Percentiles rank a stretch among this genome's conserved stretches.
These are phyloP conservation scores for Cosmia trapezina DNA, from an alignment of 2,888 invertebrate genomes.

Conservation along the genomic window DNA sequence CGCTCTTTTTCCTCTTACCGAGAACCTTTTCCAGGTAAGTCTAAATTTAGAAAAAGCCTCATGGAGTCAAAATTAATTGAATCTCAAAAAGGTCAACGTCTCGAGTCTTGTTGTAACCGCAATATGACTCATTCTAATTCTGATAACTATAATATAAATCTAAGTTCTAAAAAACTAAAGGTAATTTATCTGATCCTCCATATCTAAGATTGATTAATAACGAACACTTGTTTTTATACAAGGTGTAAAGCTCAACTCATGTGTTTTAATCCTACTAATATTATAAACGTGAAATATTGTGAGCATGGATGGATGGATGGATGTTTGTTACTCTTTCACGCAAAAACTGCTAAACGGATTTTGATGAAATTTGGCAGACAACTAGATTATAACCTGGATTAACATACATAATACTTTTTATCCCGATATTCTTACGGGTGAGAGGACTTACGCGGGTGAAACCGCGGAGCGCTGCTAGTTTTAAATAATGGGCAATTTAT, in stretches of 20 bases:
- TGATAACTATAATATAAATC: constrained; percentile 36
- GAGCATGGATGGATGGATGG: too few relatives aligned
- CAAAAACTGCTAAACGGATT: too few relatives aligned
- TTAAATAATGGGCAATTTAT: constrained; percentile 7
- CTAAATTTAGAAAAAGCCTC: constrained; percentile 43
- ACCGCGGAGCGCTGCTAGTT: neutral
- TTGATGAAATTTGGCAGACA: too few relatives aligned
- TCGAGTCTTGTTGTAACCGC: constrained; percentile 40
- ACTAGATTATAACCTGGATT: too few relatives aligned
- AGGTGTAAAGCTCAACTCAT: constrained; percentile 19
- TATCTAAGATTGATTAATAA: constrained; percentile 40
- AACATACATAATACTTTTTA: too few relatives aligned
- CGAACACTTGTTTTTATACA: constrained; percentile 32
- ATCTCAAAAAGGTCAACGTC: constrained; percentile 59
- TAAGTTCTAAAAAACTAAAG: constrained; percentile 43
- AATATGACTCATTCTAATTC: constrained; percentile 59
- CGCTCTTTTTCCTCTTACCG: constrained; percentile 18
- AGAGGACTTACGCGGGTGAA: too few relatives aligned
- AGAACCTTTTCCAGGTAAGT: constrained; percentile 44
- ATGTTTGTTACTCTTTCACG: too few relatives aligned
- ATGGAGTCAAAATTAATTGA: constrained; percentile 39
- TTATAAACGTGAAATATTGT: too few relatives aligned
- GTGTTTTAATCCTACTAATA: neutral
- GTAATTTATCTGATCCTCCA: constrained; percentile 15
- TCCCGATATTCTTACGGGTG: too few relatives aligned